phyloP scores from a whole-genome alignment of 2,888 invertebrate genomes.

The Phyllotreta striolata region DNA sequence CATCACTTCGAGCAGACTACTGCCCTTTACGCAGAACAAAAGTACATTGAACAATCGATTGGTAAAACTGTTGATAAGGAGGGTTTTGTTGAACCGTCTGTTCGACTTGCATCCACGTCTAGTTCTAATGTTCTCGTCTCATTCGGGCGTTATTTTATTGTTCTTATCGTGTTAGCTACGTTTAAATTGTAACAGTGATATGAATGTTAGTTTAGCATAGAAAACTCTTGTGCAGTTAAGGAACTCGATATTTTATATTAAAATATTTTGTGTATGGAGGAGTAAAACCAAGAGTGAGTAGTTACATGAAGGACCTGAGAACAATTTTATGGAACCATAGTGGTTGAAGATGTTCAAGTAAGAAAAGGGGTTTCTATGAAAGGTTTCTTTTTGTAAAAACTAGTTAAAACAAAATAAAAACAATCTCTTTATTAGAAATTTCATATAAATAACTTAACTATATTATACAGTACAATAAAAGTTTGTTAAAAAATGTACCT shows the following conservation, averaged over 20 bases:
- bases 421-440: conserved; percentile 55
- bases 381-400: conserved; percentile 23
- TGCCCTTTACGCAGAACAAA: not conserved
- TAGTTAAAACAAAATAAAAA: conserved; percentile 44
- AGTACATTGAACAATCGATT: not conserved
- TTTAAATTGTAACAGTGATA: not conserved
- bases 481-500: conserved; percentile 43
- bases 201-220: too few species aligned
- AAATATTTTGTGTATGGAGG: too few species aligned
- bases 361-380: conserved; percentile 10
- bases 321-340: too few species aligned
- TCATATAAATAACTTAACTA: conserved; percentile 53
- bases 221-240: too few species aligned
- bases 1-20: conserved; percentile 13
- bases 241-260: too few species aligned
- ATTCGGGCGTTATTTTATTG: conserved; percentile 8
- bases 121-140: conserved; percentile 12
- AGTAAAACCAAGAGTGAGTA: too few species aligned
- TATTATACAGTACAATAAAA: conserved; percentile 49
- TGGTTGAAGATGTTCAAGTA: too few species aligned
- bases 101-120: conserved; percentile 7
- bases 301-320: too few species aligned
- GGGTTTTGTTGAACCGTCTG: not conserved
- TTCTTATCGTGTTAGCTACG: not conserved
- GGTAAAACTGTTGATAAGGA: conserved; percentile 1